Percentiles rank a stretch among this genome's conserved stretches.
phyloP scores from a whole-genome alignment of 1,140 invertebrate species.

The Drosophila kanapiae region DNA sequence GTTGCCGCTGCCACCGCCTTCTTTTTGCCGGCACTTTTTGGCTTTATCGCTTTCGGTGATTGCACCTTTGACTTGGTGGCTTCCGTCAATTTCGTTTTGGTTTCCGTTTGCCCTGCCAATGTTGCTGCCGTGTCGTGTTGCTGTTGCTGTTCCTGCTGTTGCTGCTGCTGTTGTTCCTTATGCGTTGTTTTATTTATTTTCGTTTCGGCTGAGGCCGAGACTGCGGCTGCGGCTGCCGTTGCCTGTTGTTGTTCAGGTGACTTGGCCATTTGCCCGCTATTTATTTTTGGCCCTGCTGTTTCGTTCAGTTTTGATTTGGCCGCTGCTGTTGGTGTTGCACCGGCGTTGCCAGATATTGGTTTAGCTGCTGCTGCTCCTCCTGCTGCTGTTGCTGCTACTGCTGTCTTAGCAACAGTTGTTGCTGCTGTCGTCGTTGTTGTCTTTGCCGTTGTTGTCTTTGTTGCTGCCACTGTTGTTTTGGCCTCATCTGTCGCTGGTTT shows the following conservation, averaged over 20 bases:
- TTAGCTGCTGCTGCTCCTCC: constrained; percentile 24
- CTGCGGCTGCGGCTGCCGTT: constrained; percentile 40
- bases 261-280: constrained; percentile 82
- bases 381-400: constrained; percentile 18
- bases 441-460: constrained; percentile 21
- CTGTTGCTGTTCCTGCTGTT: constrained; percentile 54
- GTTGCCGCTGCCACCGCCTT: constrained; percentile 26
- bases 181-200: constrained; percentile 81
- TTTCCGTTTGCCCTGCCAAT: constrained; percentile 72
- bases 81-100: constrained; percentile 76
- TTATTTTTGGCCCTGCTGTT: constrained; percentile 80
- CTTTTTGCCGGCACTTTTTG: constrained; percentile 68
- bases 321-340: constrained; percentile 45
- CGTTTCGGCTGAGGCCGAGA: constrained; percentile 27
- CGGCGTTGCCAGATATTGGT: constrained; percentile 51
- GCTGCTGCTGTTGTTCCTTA: constrained; percentile 66
- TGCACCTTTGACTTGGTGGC: constrained; percentile 73
- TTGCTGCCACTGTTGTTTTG: constrained; percentile 10
- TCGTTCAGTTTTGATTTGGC: constrained; percentile 52
- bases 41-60: constrained; percentile 65
- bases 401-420: constrained; percentile 38
- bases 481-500: constrained; percentile 9
- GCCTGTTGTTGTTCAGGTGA: constrained; percentile 84
- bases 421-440: constrained; percentile 11
- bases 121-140: constrained; percentile 49